These are phyloP conservation scores for Hormaphis cornu DNA, from an alignment of 1,140 invertebrate genomes.

Conservation along the genomic window DNA sequence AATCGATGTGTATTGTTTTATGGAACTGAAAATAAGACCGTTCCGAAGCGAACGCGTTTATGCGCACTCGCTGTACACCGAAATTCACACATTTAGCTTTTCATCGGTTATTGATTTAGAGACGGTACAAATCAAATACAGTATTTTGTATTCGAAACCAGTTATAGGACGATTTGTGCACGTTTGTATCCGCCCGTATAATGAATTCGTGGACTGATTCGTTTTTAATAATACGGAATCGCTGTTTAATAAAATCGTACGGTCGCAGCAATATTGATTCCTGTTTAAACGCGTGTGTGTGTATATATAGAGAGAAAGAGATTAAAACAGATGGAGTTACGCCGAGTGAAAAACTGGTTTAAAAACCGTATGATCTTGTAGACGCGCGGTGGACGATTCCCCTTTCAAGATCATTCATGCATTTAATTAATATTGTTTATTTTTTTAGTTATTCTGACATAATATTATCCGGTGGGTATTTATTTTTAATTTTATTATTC, in stretches of 20 bases:
- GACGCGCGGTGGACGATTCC: slow-evolving; percentile 8
- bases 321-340: slow-evolving; percentile 5
- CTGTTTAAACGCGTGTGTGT: background rate
- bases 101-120: no score
- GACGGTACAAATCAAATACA: background rate
- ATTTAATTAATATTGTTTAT: slow-evolving; percentile 13
- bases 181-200: background rate
- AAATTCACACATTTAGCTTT: no score
- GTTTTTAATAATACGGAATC: slow-evolving; percentile 6
- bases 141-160: slow-evolving; percentile 9
- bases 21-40: no score
- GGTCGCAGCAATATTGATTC: background rate
- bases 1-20: no score
- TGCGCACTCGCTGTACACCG: no score
- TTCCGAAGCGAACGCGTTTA: no score
- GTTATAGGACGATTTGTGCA: background rate
- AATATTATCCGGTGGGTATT: background rate
- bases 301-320: background rate
- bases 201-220: background rate
- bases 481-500: slow-evolving; percentile 10
- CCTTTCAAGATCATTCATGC: slow-evolving; percentile 9
- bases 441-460: background rate
- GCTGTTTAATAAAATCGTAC: background rate
- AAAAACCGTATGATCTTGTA: background rate
- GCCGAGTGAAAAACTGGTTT: background rate